Evolutionary conservation across 2,797 vertebrate genomes (phyloP).

Genomic region (Columba guinea): DNA sequence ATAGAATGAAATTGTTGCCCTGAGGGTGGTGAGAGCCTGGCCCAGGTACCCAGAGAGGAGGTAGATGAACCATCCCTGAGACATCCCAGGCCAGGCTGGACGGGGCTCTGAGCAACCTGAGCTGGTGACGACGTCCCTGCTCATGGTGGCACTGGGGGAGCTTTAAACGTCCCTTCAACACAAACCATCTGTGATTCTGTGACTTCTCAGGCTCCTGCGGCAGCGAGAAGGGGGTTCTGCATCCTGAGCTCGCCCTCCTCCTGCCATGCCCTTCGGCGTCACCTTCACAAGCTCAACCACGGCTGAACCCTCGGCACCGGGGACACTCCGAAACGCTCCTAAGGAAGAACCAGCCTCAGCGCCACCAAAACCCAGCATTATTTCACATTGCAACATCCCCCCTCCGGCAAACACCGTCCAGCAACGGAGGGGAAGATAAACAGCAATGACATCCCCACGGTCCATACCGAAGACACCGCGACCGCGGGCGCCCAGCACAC

Average conservation of each 20-base stretch:
- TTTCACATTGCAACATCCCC: rapidly evolving
- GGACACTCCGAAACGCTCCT: rapidly evolving
- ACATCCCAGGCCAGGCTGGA: too few relatives aligned
- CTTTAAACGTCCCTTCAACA: too few relatives aligned
- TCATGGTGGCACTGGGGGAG: too few relatives aligned
- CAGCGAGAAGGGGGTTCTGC: background rate
- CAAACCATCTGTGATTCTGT: too few relatives aligned
- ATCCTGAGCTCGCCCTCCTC: background rate
- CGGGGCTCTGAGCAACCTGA: too few relatives aligned
- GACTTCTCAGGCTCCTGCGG: background rate
- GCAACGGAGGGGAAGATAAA: background rate
- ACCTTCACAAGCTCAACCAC: rapidly evolving
- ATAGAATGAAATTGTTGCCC: too few relatives aligned
- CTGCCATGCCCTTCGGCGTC: background rate
- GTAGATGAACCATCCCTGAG: too few relatives aligned
- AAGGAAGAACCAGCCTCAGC: background rate
- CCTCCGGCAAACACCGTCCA: rapidly evolving
- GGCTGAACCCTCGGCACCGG: background rate
- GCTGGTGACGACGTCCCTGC: too few relatives aligned
- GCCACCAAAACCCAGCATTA: background rate
- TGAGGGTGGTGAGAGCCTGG: too few relatives aligned
- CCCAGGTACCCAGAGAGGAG: too few relatives aligned
- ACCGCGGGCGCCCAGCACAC: rapidly evolving
- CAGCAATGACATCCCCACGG: rapidly evolving
- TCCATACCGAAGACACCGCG: rapidly evolving